These are phyloP conservation scores for Gymnoscelis rufifasciata DNA, from an alignment of 2,888 invertebrate genomes.

Conservation along the genomic window DNA sequence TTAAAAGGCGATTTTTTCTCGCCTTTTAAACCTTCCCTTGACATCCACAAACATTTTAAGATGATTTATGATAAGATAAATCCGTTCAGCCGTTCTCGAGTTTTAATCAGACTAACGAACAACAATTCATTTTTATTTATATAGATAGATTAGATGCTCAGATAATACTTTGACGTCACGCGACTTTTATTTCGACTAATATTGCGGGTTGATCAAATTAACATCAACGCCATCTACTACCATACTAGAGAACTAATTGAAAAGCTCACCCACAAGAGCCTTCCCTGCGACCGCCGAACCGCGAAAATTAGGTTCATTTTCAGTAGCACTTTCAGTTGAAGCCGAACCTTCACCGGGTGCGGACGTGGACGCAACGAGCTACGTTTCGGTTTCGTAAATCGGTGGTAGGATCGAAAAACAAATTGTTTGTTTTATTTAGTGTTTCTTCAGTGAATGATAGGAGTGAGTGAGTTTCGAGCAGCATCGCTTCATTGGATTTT, in stretches of 20 bases:
- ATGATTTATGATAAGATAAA: too few species aligned
- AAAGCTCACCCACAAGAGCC: conserved; percentile 41
- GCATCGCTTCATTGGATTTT: conserved; percentile 13
- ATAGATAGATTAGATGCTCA: neutral
- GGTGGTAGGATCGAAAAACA: conserved; percentile 4
- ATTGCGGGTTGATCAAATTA: too few species aligned
- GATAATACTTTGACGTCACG: too few species aligned
- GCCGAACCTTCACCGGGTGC: conserved; percentile 37
- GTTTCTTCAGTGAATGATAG: conserved; percentile 9
- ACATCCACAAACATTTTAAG: too few species aligned
- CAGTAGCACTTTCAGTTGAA: conserved; percentile 55
- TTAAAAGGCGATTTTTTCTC: neutral
- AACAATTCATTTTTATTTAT: too few species aligned
- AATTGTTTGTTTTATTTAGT: conserved; percentile 10
- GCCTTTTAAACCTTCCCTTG: too few species aligned
- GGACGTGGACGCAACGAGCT: conserved; percentile 29
- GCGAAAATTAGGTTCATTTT: conserved; percentile 62
- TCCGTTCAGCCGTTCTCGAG: too few species aligned
- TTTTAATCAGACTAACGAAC: too few species aligned
- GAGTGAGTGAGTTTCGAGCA: conserved; percentile 8
- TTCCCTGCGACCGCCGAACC: conserved; percentile 44
- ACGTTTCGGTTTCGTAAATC: conserved; percentile 22
- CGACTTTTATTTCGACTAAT: conserved; percentile 3
- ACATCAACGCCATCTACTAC: conserved; percentile 41
- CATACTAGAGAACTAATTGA: conserved; percentile 28